These are phyloP conservation scores for Drosophila fulvimacula DNA, from an alignment of 2,888 invertebrate genomes.

Conservation along the genomic window DNA sequence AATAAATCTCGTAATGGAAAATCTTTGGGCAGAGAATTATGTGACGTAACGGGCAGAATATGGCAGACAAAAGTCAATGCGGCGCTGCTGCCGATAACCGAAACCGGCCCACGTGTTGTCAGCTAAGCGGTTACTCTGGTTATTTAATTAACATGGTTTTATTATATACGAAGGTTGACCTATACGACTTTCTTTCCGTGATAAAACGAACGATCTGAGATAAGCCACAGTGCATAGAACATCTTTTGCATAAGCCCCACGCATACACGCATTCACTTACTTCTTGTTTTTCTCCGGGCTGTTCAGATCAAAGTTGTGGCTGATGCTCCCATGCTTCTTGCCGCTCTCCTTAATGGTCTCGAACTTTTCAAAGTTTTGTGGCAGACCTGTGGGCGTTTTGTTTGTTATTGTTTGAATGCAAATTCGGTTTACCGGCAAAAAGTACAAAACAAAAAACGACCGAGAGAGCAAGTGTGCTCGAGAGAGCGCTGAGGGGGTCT, in stretches of 20 bases:
- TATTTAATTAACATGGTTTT: constrained; percentile 61
- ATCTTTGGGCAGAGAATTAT: constrained; percentile 16
- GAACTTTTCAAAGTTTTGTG: constrained; percentile 92
- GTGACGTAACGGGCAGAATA: constrained; percentile 61
- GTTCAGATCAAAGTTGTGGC: constrained; percentile 87
- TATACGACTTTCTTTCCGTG: constrained; percentile 25
- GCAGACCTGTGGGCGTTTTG: constrained; percentile 87
- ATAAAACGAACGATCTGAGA: constrained; percentile 48
- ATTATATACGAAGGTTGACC: constrained; percentile 57
- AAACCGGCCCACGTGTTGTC: constrained; percentile 67
- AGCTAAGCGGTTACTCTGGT: constrained; percentile 19
- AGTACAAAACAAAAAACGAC: constrained; percentile 39
- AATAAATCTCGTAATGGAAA: constrained; percentile 60
- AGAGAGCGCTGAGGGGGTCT: constrained; percentile 12
- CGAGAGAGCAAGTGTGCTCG: constrained; percentile 11
- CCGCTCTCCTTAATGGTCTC: constrained; percentile 90
- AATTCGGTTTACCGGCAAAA: constrained; percentile 65
- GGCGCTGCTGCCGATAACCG: constrained; percentile 57
- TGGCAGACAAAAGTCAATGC: constrained; percentile 51
- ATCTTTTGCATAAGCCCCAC: constrained; percentile 58
- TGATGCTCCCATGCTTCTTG: constrained; percentile 85
- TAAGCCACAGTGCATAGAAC: constrained; percentile 48
- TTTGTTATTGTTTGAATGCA: constrained; percentile 61
- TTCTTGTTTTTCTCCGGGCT: constrained; percentile 88
- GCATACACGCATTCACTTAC: constrained; percentile 84